Conservation (phyloP, 2,888 invertebrate genomes). For the Protodeltote pygarga region DNA sequence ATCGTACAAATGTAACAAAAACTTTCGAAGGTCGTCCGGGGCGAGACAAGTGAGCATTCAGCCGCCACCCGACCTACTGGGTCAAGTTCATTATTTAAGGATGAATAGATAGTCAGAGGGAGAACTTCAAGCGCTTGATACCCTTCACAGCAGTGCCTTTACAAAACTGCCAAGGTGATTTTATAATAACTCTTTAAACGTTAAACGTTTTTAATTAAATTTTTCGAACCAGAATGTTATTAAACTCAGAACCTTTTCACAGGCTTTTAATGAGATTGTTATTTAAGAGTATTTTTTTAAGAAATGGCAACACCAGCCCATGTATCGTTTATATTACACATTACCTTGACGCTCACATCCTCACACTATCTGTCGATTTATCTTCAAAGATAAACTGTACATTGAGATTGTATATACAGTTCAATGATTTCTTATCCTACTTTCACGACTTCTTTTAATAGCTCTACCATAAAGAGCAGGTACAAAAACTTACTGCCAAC, state of each 20-base stretch:
- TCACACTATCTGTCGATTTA: constrained; percentile 9
- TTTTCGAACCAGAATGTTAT: neutral
- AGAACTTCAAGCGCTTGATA: constrained; percentile 24
- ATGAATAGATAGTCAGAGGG: constrained; percentile 54
- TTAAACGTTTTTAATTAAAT: neutral
- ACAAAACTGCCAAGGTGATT: constrained; percentile 20
- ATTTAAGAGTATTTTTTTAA: neutral
- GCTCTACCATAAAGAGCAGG: constrained; percentile 3
- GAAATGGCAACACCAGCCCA: neutral
- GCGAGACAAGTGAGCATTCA: constrained; percentile 55
- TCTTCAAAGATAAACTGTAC: constrained; percentile 20
- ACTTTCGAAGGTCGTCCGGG: constrained; percentile 64
- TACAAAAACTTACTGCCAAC: constrained; percentile 4
- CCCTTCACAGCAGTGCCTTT: constrained; percentile 21
- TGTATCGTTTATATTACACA: neutral
- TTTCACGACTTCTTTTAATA: constrained; percentile 22
- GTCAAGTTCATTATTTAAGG: constrained; percentile 77
- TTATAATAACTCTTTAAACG: constrained; percentile 6
- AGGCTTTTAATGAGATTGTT: too few relatives aligned
- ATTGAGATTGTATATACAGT: constrained; percentile 14
- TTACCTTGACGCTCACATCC: neutral
- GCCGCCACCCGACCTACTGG: constrained; percentile 57
- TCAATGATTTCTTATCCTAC: constrained; percentile 22
- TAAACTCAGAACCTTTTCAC: neutral
- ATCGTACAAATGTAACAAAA: constrained; percentile 54